phyloP scores from a whole-genome alignment of 2,113 vertebrate genomes.

The Tragelaphus imberbis region DNA sequence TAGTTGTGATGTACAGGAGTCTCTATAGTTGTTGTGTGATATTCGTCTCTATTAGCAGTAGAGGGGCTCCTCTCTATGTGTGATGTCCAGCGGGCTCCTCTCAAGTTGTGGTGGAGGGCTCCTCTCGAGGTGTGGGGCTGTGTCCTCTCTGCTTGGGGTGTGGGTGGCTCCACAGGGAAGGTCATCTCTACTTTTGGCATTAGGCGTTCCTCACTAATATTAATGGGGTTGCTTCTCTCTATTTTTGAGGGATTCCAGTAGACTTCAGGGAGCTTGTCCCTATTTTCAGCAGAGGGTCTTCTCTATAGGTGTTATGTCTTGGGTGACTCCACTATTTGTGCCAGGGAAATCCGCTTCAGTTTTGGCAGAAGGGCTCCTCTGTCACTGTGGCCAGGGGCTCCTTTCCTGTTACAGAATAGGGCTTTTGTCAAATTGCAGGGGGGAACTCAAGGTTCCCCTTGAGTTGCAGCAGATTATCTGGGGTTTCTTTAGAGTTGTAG shows the following conservation, averaged over 20 bases:
- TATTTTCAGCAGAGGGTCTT: not conserved
- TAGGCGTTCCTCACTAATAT: not conserved
- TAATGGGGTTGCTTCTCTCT: not conserved
- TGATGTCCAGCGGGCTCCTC: not conserved
- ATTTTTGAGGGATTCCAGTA: not conserved
- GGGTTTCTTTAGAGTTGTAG: not conserved
- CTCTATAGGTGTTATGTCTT: not conserved
- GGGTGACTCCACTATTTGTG: not conserved
- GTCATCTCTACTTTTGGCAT: not conserved
- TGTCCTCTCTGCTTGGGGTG: not conserved
- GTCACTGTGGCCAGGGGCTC: not conserved
- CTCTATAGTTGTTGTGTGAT: not conserved
- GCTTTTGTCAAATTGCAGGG: not conserved
- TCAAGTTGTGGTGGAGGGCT: not conserved
- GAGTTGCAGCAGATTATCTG: not conserved
- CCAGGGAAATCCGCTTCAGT: not conserved
- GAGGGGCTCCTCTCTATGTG: not conserved
- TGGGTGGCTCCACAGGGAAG: not conserved
- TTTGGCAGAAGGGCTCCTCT: not conserved
- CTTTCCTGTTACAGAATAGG: not conserved
- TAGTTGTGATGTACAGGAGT: not conserved
- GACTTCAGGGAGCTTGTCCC: not conserved
- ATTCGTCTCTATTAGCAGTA: not conserved
- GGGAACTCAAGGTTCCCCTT: not conserved
- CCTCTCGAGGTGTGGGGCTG: not conserved